Percentiles rank a stretch among this genome's conserved stretches.
Evolutionary conservation across 2,797 vertebrate species (phyloP).

Genomic region (Aldrovandia affinis): DNA sequence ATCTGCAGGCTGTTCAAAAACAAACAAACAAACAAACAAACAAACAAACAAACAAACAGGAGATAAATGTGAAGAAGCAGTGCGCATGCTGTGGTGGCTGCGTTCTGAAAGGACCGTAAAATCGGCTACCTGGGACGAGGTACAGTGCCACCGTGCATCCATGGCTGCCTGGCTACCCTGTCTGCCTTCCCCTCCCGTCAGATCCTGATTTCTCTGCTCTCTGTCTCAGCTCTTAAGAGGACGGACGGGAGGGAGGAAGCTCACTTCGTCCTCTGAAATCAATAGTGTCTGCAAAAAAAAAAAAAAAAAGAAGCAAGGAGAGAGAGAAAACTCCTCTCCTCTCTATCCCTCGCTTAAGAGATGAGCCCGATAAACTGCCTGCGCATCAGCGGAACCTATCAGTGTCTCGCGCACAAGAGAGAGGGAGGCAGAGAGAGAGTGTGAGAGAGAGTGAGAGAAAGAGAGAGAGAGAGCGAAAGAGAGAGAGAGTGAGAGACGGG

Average conservation of each 20-base stretch:
- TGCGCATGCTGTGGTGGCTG: conserved; percentile 57
- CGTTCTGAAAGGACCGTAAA: conserved; percentile 73
- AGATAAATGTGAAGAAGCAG: not conserved
- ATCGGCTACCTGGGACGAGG: conserved; percentile 88
- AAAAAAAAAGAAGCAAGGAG: not conserved
- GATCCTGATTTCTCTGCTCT: conserved; percentile 55
- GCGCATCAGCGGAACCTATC: conserved; percentile 85
- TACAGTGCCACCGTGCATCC: conserved; percentile 92
- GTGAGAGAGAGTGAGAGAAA: conserved; percentile 13
- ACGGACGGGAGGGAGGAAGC: conserved; percentile 74
- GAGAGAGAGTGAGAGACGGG: conserved; percentile 54
- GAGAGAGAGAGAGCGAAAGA: conserved; percentile 49
- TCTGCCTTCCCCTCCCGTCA: conserved; percentile 70
- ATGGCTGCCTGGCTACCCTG: conserved; percentile 89
- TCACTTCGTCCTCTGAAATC: conserved; percentile 87
- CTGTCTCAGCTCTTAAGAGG: conserved; percentile 80
- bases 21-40: not conserved
- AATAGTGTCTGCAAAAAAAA: conserved; percentile 79
- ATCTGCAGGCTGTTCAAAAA: not conserved
- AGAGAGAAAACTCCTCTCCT: conserved; percentile 72
- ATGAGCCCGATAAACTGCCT: conserved; percentile 81
- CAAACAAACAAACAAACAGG: not conserved
- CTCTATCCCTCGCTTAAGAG: conserved; percentile 74
- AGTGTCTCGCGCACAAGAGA: conserved; percentile 71
- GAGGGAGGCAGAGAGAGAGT: conserved; percentile 31